Percentiles rank a stretch among this genome's conserved stretches.
Conservation (phyloP, 2,797 vertebrate genomes). For the Gymnoscopelus braueri region DNA sequence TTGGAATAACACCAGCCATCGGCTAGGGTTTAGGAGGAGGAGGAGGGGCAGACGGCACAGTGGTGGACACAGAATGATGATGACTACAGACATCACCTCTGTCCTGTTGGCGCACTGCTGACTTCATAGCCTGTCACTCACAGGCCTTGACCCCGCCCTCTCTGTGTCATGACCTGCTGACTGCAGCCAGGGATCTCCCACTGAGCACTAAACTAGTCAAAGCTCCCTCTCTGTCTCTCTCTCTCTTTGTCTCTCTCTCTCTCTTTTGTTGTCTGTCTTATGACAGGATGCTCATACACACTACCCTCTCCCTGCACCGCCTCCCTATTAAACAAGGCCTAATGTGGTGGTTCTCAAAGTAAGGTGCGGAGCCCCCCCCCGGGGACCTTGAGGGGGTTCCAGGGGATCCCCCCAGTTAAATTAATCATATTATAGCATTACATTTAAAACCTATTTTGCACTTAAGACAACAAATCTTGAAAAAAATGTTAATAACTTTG, state of each 20-base stretch:
- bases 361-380: no score
- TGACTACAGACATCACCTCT: slow-evolving; percentile 22
- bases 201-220: slow-evolving; percentile 13
- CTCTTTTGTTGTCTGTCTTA: not conserved
- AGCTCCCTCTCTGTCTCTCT: slow-evolving; percentile 13
- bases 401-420: no score
- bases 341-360: no score
- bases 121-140: slow-evolving; percentile 43
- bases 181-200: slow-evolving; percentile 12
- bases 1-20: not conserved
- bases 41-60: not conserved
- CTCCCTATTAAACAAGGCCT: slow-evolving; percentile 12
- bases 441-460: no score
- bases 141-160: slow-evolving; percentile 7
- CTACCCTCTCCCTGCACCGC: slow-evolving; percentile 9
- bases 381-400: no score
- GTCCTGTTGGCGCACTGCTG: slow-evolving; percentile 32
- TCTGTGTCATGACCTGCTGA: slow-evolving; percentile 8
- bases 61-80: slow-evolving; percentile 23
- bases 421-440: no score
- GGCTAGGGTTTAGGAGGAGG: slow-evolving; percentile 10
- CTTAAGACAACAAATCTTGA: no score
- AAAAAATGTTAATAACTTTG: no score
- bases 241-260: slow-evolving; percentile 7
- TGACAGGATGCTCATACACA: not conserved